phyloP scores from a whole-genome alignment of 2,113 vertebrate genomes.

The Steatornis caripensis region DNA sequence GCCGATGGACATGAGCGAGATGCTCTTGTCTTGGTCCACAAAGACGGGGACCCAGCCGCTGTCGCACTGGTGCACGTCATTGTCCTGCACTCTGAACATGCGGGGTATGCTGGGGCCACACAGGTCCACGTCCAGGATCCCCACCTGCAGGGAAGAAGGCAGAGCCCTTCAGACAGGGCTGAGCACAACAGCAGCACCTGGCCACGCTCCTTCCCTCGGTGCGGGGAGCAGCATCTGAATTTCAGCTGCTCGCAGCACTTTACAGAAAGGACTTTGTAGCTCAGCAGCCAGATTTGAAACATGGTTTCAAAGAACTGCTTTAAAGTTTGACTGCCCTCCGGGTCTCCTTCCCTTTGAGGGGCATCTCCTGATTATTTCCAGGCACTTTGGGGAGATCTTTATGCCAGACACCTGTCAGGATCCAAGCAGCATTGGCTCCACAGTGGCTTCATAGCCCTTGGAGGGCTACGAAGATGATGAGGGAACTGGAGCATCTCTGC shows the following conservation, averaged over 20 bases:
- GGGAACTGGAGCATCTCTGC: too few species aligned
- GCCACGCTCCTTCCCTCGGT: rapidly evolving
- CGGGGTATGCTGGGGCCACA: constrained; percentile 94
- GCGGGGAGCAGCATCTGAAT: rapidly evolving
- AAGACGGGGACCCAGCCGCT: constrained; percentile 91
- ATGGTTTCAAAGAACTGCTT: not conserved
- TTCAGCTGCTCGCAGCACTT: rapidly evolving
- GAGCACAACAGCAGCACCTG: rapidly evolving
- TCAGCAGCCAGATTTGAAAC: not conserved
- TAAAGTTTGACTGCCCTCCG: too few species aligned
- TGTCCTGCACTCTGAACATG: constrained; percentile 81
- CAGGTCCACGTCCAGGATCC: constrained; percentile 91
- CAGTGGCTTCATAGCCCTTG: too few species aligned
- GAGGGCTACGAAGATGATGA: too few species aligned
- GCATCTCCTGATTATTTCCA: not conserved
- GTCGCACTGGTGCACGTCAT: constrained; percentile 90
- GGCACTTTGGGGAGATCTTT: not conserved
- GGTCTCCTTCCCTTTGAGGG: rapidly evolving
- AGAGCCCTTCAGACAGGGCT: not conserved
- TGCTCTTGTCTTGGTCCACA: constrained; percentile 77
- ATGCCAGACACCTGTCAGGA: not conserved
- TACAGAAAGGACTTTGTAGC: not conserved
- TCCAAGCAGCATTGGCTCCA: not conserved
- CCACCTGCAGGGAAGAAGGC: constrained; percentile 73
- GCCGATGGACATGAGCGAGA: constrained; percentile 93